phyloP scores from a whole-genome alignment of 2,797 vertebrate genomes.

The Percopsis omiscomaycus region DNA sequence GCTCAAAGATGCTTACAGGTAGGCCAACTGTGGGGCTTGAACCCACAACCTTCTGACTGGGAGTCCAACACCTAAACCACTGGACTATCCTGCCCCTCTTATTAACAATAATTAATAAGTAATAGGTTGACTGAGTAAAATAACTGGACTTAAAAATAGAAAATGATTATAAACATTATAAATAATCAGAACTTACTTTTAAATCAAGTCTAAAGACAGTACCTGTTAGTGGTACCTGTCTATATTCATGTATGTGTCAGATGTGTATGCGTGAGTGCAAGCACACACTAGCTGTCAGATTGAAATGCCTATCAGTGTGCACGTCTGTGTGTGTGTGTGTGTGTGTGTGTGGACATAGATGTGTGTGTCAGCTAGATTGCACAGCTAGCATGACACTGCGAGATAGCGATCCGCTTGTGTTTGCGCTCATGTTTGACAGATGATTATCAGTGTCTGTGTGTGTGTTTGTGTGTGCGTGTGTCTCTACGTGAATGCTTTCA shows the following conservation, averaged over 20 bases:
- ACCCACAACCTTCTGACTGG: no score
- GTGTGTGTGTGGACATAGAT: neutral
- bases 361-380: conserved; percentile 32
- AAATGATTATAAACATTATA: no score
- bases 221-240: neutral
- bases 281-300: no score
- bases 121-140: no score
- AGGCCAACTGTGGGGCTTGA: no score
- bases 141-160: no score
- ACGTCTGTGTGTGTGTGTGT: conserved; percentile 31
- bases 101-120: no score
- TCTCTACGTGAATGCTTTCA: neutral
- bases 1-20: no score
- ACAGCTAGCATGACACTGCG: neutral
- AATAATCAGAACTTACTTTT: no score
- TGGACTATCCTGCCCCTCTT: no score
- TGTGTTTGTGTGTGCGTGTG: conserved; percentile 11
- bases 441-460: conserved; percentile 27
- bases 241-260: neutral
- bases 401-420: neutral
- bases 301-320: conserved; percentile 36
- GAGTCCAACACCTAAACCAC: no score
- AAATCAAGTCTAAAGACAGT: no score
- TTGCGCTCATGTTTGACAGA: conserved; percentile 35
- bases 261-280: neutral